Evolutionary conservation across 2,113 vertebrate species (phyloP).

Genomic region (Spilogale gracilis): DNA sequence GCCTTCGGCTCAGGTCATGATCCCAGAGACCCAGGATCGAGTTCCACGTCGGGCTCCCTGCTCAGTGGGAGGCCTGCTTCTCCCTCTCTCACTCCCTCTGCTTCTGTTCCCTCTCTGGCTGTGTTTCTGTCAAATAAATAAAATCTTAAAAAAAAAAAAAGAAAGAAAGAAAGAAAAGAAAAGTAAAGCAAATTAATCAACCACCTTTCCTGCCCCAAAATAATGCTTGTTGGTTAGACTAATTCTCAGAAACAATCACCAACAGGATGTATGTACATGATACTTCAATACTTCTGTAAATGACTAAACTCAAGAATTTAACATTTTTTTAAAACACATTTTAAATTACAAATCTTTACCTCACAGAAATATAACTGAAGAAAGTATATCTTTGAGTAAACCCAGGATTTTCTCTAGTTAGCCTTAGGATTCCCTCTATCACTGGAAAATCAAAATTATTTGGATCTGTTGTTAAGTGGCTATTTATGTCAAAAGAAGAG

Average conservation of each 20-base stretch:
- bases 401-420: not conserved
- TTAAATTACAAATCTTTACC: conserved; percentile 26
- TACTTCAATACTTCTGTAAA: not conserved
- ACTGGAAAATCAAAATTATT: not conserved
- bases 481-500: not conserved
- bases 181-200: not conserved
- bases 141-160: too few relatives aligned
- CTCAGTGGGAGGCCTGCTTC: too few relatives aligned
- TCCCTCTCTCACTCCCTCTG: too few relatives aligned
- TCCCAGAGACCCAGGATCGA: too few relatives aligned
- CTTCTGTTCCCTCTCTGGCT: too few relatives aligned
- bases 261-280: not conserved
- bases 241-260: not conserved
- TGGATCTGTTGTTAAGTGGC: not conserved
- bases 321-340: not conserved
- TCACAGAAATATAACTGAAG: not conserved
- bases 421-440: not conserved
- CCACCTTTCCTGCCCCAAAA: not conserved
- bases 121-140: too few relatives aligned
- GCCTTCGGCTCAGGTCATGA: too few relatives aligned
- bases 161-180: too few relatives aligned
- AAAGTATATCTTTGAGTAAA: not conserved
- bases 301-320: conserved; percentile 20
- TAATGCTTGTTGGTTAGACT: not conserved
- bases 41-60: too few relatives aligned